A percentile compares a stretch with the other conserved stretches of the same genome.
phyloP scores from a whole-genome alignment of 2,113 vertebrate species.

The Pan troglodytes region NHGRI_mPanTro3-v2.1_pri NC_072407.2:112564501-112565000 shows the following conservation, averaged over 20 bases:
- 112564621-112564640: slow-evolving; percentile 82
- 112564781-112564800: not conserved
- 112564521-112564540: slow-evolving; percentile 90
- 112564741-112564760: not conserved
- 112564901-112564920: not conserved
- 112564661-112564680: slow-evolving; percentile 95
- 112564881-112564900: not conserved
- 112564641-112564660: slow-evolving; percentile 87
- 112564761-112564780: not conserved
- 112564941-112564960: not conserved
- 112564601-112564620: slow-evolving; percentile 93
- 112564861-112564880: not conserved
- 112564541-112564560: slow-evolving; percentile 88
- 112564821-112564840: not conserved
- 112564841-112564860: not conserved
- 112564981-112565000: not conserved
- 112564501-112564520: slow-evolving; percentile 83
- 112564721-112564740: slow-evolving; percentile 84
- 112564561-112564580: slow-evolving; percentile 89
- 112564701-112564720: slow-evolving; percentile 92
- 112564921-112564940: not conserved
- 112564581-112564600: slow-evolving; percentile 93
- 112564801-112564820: not conserved
- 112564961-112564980: slow-evolving; percentile 1
- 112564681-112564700: slow-evolving; percentile 95